Evolutionary conservation across 2,888 invertebrate species (phyloP).

Genomic region (Eupithecia pulchellata): DNA sequence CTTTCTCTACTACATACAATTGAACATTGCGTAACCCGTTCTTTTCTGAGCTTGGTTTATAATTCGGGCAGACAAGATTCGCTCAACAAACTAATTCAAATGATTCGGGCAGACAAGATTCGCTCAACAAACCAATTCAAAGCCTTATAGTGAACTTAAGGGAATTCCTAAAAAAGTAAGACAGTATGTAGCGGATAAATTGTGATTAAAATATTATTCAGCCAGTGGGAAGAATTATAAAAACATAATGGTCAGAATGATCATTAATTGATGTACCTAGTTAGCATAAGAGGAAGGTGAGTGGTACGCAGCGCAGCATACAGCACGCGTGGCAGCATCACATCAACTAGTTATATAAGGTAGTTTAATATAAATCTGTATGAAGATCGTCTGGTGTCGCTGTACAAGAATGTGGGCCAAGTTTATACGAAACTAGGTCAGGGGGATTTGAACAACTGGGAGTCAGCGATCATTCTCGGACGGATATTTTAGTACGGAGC

Average conservation of each 20-base stretch:
- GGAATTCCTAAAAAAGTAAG: no score
- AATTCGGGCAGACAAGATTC: not conserved
- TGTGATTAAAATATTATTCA: not conserved
- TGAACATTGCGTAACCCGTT: not conserved
- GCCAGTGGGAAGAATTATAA: not conserved
- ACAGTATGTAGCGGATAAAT: not conserved
- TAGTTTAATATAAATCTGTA: constrained; percentile 41
- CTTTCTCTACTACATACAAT: not conserved
- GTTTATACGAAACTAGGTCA: constrained; percentile 76
- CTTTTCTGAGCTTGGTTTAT: not conserved
- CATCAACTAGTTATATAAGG: constrained; percentile 37
- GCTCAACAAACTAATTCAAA: not conserved
- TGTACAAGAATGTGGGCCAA: constrained; percentile 71
- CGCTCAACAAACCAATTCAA: not conserved
- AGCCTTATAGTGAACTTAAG: no score
- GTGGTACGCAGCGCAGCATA: constrained; percentile 7
- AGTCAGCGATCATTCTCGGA: constrained; percentile 61
- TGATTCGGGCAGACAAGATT: not conserved
- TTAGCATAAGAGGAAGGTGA: not conserved
- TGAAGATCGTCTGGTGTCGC: constrained; percentile 40
- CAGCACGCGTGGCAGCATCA: constrained; percentile 29
- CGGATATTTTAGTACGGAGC: constrained; percentile 64
- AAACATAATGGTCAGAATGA: not conserved
- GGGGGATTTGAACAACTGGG: constrained; percentile 69
- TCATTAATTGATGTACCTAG: not conserved